Evolutionary conservation across 2,113 vertebrate genomes (phyloP).

Genomic region (Gopherus evgoodei): DNA sequence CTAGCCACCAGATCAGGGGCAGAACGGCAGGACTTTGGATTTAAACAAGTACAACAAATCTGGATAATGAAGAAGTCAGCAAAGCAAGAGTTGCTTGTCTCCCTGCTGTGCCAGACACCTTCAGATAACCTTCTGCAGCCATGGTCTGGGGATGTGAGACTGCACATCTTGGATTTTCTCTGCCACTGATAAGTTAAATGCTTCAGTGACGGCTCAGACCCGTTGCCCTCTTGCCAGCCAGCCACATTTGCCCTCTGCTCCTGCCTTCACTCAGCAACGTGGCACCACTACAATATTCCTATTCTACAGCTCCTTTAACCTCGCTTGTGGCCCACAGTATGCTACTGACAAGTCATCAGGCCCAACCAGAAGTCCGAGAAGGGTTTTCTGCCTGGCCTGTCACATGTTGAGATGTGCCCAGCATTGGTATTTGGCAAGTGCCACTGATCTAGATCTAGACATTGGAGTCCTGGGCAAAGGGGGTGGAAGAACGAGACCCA

Average conservation of each 20-base stretch:
- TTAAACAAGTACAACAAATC: not conserved
- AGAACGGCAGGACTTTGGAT: not conserved
- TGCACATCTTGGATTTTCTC: not conserved
- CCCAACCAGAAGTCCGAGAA: not conserved
- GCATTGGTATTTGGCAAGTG: not conserved
- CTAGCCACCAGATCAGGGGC: not conserved
- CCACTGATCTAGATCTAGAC: fast-evolving
- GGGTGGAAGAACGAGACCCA: not conserved
- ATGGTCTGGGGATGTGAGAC: not conserved
- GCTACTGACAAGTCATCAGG: not conserved
- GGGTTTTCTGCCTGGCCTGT: fast-evolving
- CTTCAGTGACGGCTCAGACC: fast-evolving
- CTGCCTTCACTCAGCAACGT: not conserved
- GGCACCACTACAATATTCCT: not conserved
- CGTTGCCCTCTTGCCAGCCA: not conserved
- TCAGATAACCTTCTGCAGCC: not conserved
- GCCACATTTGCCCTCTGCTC: not conserved
- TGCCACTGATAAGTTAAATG: not conserved
- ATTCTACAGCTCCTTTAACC: not conserved
- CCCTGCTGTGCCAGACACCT: not conserved
- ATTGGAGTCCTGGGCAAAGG: not conserved
- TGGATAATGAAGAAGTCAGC: not conserved
- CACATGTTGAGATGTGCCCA: not conserved
- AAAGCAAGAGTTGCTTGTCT: not conserved
- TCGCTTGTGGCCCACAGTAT: fast-evolving